Base-by-base conservation (phyloP, 2,888 invertebrate genomes). In the Chrysomela aeneicollis region DNA sequence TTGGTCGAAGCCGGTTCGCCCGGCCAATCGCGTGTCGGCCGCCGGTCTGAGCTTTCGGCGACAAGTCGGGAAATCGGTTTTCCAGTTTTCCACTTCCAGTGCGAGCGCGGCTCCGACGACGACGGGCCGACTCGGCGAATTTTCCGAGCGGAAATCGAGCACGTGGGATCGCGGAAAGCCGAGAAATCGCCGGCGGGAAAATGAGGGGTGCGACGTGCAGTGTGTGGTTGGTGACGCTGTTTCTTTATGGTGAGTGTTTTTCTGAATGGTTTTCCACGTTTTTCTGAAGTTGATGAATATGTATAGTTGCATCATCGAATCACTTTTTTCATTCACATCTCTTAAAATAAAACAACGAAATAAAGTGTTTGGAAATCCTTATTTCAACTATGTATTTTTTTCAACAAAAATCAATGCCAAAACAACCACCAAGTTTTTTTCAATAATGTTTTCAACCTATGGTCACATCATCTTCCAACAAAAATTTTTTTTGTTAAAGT, bases 1-100 rank as follows among this genome's bases (percentile, higher is more conserved):
- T 80, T 80, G 80, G 80, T 59, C 64, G 74, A 60, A 60, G 73
- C 67, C 68, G 69, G 73, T 73, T 74, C 75, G 73, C 76, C 73
- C 74, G 70, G 64, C 79, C 80, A 80, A 80, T 80, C 74, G 64
- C 63, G 66, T 62, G 61, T 53, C 72, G 70, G 68, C 71, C 69
- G 72, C 74, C 55, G 67, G 63, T 70, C 62, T 46, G 52, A 57
- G 68, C 67, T 66, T 61, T 55, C 60, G 42, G 64, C 66, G 63
- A 64, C 63, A 71, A 66, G 55, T 67, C 59, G 63, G 65, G 69
- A 70, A 68, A 72, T 66, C 74, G 74, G 74, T 75, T 73, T 67
- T 42, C 42, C 59, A 66, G 66, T 66, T 66, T n/a, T n/a, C n/a
- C n/a, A n/a, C n/a, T 67, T 42, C 42, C 59, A 66, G 66, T 66